A percentile compares a stretch with the other conserved stretches of the same genome.
Conservation (phyloP, 2,113 vertebrate species). For the Lamprologus speciosus region DNA sequence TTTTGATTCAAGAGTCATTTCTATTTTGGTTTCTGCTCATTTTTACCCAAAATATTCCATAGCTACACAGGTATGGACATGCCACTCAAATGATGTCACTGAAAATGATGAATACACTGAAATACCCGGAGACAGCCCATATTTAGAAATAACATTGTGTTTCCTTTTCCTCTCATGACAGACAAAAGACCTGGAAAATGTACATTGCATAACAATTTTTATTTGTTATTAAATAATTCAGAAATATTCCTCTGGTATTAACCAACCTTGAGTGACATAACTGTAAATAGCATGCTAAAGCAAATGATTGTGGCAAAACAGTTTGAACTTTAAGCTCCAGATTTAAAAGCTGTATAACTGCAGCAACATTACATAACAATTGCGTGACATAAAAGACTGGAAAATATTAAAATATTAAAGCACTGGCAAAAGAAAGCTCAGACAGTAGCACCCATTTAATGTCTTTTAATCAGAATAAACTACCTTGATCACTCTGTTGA, state of each 20-base stretch:
- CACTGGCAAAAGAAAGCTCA: neutral
- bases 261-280: neutral
- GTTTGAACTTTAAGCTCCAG: neutral
- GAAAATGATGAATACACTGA: neutral
- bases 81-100: neutral
- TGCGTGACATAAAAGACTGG: neutral
- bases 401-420: neutral
- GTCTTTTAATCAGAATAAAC: neutral
- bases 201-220: neutral
- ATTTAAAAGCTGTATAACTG: neutral
- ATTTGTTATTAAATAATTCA: neutral
- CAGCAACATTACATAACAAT: neutral
- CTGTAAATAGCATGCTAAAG: neutral
- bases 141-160: neutral
- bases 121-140: accelerated
- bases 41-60: neutral
- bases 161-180: neutral
- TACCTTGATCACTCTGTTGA: neutral
- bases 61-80: neutral
- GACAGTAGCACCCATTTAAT: neutral
- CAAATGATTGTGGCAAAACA: neutral
- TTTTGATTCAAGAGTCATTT: neutral
- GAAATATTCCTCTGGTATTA: neutral
- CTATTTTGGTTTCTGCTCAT: neutral
- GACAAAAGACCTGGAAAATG: neutral